phyloP scores from a whole-genome alignment of 2,113 vertebrate genomes.

The Ancistrus triradiatus region DNA sequence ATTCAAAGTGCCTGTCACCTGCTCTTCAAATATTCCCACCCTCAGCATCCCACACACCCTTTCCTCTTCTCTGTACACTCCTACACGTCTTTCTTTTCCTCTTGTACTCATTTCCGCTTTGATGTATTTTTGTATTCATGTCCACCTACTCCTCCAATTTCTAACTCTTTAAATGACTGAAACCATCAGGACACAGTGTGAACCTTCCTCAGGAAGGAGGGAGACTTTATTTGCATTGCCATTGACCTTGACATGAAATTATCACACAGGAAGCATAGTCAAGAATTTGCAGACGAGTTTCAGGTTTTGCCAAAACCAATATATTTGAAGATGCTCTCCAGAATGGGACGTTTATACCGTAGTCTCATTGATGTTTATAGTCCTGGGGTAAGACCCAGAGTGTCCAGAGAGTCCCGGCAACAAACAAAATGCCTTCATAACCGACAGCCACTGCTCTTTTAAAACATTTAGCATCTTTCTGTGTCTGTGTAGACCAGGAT shows the following conservation, averaged over 20 bases:
- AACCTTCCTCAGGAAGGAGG: background rate
- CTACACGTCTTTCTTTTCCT: conserved; percentile 11
- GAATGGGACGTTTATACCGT: too few relatives aligned
- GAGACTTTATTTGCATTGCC: background rate
- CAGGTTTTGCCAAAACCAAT: background rate
- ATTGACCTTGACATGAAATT: too few relatives aligned
- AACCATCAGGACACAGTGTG: background rate
- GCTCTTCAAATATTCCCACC: conserved; percentile 25
- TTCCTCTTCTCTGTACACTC: conserved; percentile 17
- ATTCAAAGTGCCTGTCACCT: conserved; percentile 22
- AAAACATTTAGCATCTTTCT: too few relatives aligned
- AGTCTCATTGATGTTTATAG: too few relatives aligned
- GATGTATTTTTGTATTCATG: conserved; percentile 30
- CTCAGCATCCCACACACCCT: conserved; percentile 10
- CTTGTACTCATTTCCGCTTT: conserved; percentile 22
- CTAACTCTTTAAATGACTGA: conserved; percentile 16
- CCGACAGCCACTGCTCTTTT: too few relatives aligned
- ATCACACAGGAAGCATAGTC: too few relatives aligned
- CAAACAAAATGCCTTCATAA: too few relatives aligned
- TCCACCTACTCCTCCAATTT: conserved; percentile 23
- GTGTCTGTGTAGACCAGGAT: too few relatives aligned
- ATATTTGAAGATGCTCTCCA: too few relatives aligned
- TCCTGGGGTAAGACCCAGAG: too few relatives aligned
- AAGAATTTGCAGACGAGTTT: background rate
- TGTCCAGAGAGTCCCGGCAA: too few relatives aligned